These are phyloP conservation scores for Listronotus bonariensis DNA, from an alignment of 1,140 invertebrate species.

Conservation along the genomic window DNA sequence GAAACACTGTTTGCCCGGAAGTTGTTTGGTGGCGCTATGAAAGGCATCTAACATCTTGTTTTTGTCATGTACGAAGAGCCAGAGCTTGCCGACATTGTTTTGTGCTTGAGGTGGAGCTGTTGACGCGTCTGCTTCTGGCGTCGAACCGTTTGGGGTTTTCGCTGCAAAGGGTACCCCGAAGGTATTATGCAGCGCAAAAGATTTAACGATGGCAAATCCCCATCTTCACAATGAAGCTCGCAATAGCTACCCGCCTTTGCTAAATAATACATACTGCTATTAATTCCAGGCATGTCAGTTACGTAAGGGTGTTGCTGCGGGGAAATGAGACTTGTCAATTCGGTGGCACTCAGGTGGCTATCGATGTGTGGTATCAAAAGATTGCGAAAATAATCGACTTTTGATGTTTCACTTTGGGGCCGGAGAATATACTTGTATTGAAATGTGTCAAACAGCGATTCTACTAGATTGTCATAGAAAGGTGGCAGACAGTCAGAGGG, in stretches of 20 bases:
- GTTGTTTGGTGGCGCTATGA: neutral
- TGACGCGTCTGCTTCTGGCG: neutral
- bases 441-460: slow-evolving; percentile 2
- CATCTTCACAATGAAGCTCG: slow-evolving; percentile 9
- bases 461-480: neutral
- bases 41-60: slow-evolving; percentile 14
- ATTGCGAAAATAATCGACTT: slow-evolving; percentile 2
- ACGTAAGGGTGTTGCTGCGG: neutral
- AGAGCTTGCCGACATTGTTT: slow-evolving; percentile 1
- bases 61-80: slow-evolving; percentile 12
- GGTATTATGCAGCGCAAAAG: slow-evolving; percentile 8
- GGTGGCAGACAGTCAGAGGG: neutral
- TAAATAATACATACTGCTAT: slow-evolving; percentile 8
- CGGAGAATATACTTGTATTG: neutral
- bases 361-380: slow-evolving; percentile 1
- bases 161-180: neutral
- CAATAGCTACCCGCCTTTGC: slow-evolving; percentile 9
- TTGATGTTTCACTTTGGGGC: slow-evolving; percentile 1
- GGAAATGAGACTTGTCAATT: slow-evolving; percentile 1
- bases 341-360: neutral
- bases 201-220: slow-evolving; percentile 6
- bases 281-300: neutral
- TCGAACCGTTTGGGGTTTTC: neutral
- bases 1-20: neutral
- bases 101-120: neutral